phyloP scores from a whole-genome alignment of 2,888 invertebrate genomes.

The Cheiracanthium punctorium region DNA sequence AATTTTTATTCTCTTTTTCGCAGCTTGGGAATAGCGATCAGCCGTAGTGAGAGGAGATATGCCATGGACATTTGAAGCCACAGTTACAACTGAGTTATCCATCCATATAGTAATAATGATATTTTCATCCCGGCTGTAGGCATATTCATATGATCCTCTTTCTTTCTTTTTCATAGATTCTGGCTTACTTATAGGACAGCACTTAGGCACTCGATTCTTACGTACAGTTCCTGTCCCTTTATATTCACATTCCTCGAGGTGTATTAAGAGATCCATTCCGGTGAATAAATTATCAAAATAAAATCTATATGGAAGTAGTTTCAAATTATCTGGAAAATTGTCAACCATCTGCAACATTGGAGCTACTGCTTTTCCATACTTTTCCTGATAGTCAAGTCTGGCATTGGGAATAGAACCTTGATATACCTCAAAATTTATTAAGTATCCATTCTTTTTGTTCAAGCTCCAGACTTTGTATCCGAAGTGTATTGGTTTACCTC shows the following conservation, averaged over 20 bases:
- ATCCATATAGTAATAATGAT: background rate
- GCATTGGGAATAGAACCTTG: background rate
- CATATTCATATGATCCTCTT: background rate
- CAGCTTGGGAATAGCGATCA: background rate
- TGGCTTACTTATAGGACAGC: background rate
- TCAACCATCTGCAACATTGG: background rate
- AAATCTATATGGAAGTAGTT: background rate
- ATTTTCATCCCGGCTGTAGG: background rate
- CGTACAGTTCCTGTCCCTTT: background rate
- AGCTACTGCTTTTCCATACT: background rate
- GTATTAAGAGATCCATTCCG: background rate
- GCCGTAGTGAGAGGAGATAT: background rate
- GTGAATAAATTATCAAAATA: conserved; percentile 8
- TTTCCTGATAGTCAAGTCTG: background rate
- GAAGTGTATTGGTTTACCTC: conserved; percentile 74
- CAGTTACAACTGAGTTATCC: conserved; percentile 6
- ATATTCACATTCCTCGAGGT: background rate
- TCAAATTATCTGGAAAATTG: background rate
- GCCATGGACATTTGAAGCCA: background rate
- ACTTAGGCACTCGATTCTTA: background rate
- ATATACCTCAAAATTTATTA: conserved; percentile 14
- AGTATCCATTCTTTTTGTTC: background rate
- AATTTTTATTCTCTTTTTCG: background rate
- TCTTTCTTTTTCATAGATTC: background rate
- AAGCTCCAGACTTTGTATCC: conserved; percentile 74